Conservation (phyloP, 2,797 vertebrate species). For the Denticeps clupeoides region DNA sequence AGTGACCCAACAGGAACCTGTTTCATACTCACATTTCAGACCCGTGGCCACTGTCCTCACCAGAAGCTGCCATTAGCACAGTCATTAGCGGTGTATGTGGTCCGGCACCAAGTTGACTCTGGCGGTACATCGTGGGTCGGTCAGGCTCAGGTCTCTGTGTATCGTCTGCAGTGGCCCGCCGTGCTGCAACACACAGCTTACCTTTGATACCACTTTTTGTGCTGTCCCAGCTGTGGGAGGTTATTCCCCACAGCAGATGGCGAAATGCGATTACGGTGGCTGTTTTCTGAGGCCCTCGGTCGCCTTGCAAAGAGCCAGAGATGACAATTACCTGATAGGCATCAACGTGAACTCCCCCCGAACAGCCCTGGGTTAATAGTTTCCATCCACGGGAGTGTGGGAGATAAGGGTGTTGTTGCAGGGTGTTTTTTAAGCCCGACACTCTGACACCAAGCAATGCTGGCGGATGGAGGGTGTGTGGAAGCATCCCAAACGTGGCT, state of each 20-base stretch:
- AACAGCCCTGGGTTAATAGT: slow-evolving; percentile 31
- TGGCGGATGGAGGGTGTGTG: slow-evolving; percentile 7
- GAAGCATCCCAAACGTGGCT: no score
- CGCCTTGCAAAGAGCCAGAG: slow-evolving; percentile 24
- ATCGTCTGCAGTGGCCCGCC: not conserved
- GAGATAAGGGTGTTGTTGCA: slow-evolving; percentile 21
- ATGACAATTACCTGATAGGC: slow-evolving; percentile 39
- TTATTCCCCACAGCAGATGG: slow-evolving; percentile 8
- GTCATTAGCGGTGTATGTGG: no score
- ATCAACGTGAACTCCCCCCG: slow-evolving; percentile 26
- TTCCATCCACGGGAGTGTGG: slow-evolving; percentile 34
- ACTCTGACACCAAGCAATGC: slow-evolving; percentile 8
- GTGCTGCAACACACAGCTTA: not conserved
- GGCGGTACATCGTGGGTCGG: no score
- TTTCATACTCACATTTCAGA: no score
- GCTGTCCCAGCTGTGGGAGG: slow-evolving; percentile 6
- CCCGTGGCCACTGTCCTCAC: no score
- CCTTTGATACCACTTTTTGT: not conserved
- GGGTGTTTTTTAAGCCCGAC: slow-evolving; percentile 22
- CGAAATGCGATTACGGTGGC: slow-evolving; percentile 4
- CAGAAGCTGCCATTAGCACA: no score
- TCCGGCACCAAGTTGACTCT: no score
- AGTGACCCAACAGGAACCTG: no score
- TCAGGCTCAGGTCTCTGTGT: no score
- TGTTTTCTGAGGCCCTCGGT: slow-evolving; percentile 8